Conservation (phyloP, 2,797 vertebrate species). For the Myotis vivesi region DNA sequence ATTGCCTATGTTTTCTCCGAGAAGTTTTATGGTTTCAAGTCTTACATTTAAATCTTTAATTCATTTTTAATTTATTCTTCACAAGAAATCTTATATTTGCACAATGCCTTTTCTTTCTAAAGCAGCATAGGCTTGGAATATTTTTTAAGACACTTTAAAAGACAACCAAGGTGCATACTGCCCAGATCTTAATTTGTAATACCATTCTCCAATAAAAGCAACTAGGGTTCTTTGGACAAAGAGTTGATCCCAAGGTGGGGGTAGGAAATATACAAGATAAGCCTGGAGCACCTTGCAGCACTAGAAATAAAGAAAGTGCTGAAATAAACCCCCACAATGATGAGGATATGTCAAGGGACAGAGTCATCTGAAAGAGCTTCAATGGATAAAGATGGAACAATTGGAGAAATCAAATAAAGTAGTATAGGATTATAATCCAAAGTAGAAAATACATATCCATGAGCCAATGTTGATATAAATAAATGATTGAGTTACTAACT, state of each 20-base stretch:
- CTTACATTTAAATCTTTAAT: not conserved
- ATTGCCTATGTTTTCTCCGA: not conserved
- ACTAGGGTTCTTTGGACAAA: not conserved
- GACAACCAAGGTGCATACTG: not conserved
- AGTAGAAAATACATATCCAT: not conserved
- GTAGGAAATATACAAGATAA: not conserved
- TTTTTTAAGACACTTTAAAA: not conserved
- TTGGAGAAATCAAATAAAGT: not conserved
- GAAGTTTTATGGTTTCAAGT: not conserved
- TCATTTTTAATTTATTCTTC: not conserved
- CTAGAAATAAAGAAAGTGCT: not conserved
- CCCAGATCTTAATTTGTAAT: not conserved
- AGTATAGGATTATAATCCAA: not conserved
- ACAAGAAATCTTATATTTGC: not conserved
- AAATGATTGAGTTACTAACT: not conserved
- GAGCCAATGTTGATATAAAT: not conserved
- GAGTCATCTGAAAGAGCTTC: not conserved
- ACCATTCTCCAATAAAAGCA: not conserved
- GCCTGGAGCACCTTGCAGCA: not conserved
- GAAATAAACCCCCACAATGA: not conserved
- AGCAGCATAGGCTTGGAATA: not conserved
- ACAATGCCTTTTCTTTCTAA: slow-evolving; percentile 13
- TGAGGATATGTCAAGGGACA: not conserved
- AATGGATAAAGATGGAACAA: not conserved
- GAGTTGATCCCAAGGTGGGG: not conserved